Evolutionary conservation across 2,797 vertebrate genomes (phyloP).

Genomic region (Corythornis leucogaster): DNA sequence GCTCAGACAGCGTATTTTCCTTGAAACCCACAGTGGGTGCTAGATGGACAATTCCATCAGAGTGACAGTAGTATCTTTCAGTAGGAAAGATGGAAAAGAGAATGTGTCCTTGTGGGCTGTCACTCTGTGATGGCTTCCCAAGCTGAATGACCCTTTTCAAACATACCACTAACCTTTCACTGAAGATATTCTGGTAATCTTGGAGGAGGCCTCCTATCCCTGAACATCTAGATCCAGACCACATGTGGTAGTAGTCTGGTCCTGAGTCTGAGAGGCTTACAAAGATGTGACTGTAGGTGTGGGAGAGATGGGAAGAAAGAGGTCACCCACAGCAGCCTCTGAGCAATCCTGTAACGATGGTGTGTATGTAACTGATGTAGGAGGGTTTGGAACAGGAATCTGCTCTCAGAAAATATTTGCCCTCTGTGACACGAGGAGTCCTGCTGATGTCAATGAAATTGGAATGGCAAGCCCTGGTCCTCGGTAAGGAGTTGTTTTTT

Average conservation of each 20-base stretch:
- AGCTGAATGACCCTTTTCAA: background rate
- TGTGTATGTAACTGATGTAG: background rate
- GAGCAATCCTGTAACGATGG: background rate
- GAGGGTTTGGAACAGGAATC: constrained; percentile 32
- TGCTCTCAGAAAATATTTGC: constrained; percentile 43
- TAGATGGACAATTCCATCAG: background rate
- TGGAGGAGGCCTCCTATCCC: background rate
- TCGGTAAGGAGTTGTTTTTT: constrained; percentile 16
- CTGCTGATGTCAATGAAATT: constrained; percentile 51
- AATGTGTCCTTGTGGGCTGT: background rate
- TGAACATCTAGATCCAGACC: background rate
- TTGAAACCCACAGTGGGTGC: background rate
- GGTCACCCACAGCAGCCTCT: background rate
- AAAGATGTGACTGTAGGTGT: background rate
- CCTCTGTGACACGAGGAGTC: constrained; percentile 17
- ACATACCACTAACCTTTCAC: background rate
- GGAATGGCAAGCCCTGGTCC: background rate
- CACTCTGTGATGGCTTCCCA: background rate
- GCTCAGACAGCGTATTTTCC: background rate
- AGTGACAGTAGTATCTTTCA: background rate
- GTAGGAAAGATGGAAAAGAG: background rate
- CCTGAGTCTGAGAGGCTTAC: background rate
- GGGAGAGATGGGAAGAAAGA: background rate
- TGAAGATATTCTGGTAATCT: background rate
- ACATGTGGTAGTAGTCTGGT: background rate